Evolutionary conservation across 2,113 vertebrate species (phyloP), one percentile per base, ranked within the genome.

Genomic region (Callorhinus ursinus): DNA sequence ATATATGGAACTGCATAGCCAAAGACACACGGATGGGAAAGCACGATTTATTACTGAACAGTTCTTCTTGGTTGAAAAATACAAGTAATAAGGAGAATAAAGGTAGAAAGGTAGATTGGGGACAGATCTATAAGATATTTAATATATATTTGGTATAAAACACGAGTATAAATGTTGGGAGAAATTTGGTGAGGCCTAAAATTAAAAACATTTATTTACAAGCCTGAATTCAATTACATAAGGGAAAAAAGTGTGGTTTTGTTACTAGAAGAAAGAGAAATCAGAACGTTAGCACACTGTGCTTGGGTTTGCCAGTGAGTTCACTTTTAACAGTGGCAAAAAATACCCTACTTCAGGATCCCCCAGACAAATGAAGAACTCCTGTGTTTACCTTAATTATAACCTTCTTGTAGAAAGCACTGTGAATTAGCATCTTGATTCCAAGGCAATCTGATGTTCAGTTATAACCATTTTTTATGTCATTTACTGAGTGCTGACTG

Each of bases 271-370:
- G n/a, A 84, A 93, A 96, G 15, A 67, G 39, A n/a, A 92, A 86
- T 79, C 21, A 57, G 36, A 49, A 83, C 42, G 51, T 57, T 89
- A 88, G 82, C 55, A 42, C 22, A 31, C 24, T 89, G 74, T 92
- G 72, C 19, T 61, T 89, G 65, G 19, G 36, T 71, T 33, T 79
- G 85, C 28, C 31, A 67, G 49, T 84, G 71, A 89, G 15, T 87
- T 95, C 63, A 93, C 65, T 95, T 91, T 72, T 69, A 87, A 92
- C 49, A 95, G 67, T 92, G 57, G 42, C 59, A 93, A 97, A 97
- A 95, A 42, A 84, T 0, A 77, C 39, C 33, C 12, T 55, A 71
- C 61, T 88, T 79, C 79, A 15, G 22, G 71, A 84, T 97, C 80
- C 49, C 55, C 61, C 15, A 63, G 84, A 65, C 65, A 76, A 85